Evolutionary conservation across 1,140 invertebrate species (phyloP).

Genomic region (Odontomachus brunneus): DNA sequence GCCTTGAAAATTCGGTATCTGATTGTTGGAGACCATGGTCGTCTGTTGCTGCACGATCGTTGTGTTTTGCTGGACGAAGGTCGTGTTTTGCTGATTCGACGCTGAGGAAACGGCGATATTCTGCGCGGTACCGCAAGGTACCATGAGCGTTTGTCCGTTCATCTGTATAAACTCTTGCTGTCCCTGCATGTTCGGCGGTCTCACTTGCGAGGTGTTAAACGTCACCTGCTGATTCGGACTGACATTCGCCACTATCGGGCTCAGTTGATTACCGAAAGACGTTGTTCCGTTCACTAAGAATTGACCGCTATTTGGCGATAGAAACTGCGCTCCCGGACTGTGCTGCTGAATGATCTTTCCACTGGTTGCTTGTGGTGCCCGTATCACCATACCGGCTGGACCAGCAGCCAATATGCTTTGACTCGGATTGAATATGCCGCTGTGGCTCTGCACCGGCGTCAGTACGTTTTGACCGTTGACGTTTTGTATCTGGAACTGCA

Average conservation of each 20-base stretch:
- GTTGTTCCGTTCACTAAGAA: constrained; percentile 90
- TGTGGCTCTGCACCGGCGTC: constrained; percentile 89
- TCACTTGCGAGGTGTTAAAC: constrained; percentile 88
- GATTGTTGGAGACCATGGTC: constrained; percentile 90
- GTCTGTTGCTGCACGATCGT: constrained; percentile 89
- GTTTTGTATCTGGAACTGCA: constrained; percentile 92
- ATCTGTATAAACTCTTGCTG: constrained; percentile 91
- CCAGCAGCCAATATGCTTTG: constrained; percentile 90
- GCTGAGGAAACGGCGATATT: constrained; percentile 87
- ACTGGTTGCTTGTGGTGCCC: constrained; percentile 89
- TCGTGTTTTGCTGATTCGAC: constrained; percentile 89
- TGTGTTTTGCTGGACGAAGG: constrained; percentile 90
- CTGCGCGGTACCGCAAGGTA: constrained; percentile 89
- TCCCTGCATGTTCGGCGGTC: constrained; percentile 84
- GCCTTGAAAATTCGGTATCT: constrained; percentile 84
- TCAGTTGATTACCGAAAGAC: constrained; percentile 90
- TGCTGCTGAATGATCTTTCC: constrained; percentile 91
- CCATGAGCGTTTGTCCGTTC: constrained; percentile 91
- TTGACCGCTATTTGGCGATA: constrained; percentile 90
- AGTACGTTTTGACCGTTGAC: constrained; percentile 92
- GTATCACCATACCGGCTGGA: constrained; percentile 91
- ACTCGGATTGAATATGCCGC: constrained; percentile 85
- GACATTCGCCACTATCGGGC: constrained; percentile 90
- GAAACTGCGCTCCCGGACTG: constrained; percentile 89
- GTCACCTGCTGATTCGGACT: constrained; percentile 90